phyloP scores from a whole-genome alignment of 2,113 vertebrate genomes.

The Muntiacus reevesi region DNA sequence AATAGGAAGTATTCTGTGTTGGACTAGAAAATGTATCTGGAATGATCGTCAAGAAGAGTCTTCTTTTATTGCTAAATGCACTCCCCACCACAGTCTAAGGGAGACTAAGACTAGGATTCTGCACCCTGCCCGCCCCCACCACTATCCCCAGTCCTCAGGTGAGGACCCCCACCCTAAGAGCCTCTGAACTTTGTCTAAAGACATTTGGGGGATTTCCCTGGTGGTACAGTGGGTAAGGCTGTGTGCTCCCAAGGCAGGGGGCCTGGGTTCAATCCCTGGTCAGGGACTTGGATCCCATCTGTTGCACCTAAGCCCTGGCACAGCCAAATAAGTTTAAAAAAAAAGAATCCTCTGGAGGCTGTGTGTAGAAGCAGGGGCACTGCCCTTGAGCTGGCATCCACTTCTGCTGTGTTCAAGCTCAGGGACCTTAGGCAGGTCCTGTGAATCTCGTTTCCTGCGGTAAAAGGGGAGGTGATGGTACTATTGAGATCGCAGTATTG shows the following conservation, averaged over 20 bases:
- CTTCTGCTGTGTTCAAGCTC: neutral
- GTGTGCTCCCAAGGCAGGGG: neutral
- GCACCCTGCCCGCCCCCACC: rapidly evolving
- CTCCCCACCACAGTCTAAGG: neutral
- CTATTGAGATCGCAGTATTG: neutral
- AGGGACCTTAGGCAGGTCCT: neutral
- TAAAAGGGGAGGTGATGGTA: neutral
- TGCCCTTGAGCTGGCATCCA: neutral
- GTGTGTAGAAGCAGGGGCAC: neutral
- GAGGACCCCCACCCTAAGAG: neutral
- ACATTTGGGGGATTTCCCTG: neutral
- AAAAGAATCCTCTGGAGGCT: neutral
- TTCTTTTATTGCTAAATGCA: neutral
- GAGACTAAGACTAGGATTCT: neutral
- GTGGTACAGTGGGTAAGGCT: neutral
- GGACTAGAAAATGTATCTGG: neutral
- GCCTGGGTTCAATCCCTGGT: neutral
- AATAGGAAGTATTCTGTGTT: neutral
- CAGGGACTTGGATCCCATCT: neutral
- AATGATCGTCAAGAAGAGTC: neutral
- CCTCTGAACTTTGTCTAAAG: neutral
- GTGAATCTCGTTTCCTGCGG: neutral
- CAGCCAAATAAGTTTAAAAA: neutral
- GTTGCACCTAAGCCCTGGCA: neutral
- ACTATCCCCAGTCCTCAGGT: neutral